Evolutionary conservation across 2,113 vertebrate genomes (phyloP), one percentile per base, ranked within the genome.

Genomic region (Pedetes capensis): DNA sequence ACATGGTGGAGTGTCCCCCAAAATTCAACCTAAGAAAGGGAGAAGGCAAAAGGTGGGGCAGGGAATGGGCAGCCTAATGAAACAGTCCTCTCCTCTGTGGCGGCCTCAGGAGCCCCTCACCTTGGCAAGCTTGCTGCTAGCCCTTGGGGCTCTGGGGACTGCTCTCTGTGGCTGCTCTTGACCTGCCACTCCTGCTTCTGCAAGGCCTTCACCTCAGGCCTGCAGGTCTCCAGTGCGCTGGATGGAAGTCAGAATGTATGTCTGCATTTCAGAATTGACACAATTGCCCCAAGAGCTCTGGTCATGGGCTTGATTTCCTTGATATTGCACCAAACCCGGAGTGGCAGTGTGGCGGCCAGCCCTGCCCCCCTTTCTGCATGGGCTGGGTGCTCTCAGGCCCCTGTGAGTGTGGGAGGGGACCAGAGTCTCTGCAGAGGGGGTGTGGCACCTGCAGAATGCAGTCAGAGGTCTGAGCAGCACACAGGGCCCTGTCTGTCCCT

Each of bases 261-360:
- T 66, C 64, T 64, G 74, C 69, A 49, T 55, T 57, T 44, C 42
- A 27, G 53, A 76, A 81, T 1, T 5, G 53, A 69, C 23, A 1
- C 17, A 37, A 22, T 14, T 29, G 32, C 20, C 39, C 1, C 0
- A 16, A 61, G 42, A 51, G 20, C 5, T 6, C 4, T 25, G 29
- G 57, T 55, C 8, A 0, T 13, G 1, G 59, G 27, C 9, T 0
- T 12, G 5, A n/a, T 29, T 14, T 39, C 49, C 29, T 4, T 6
- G 7, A 5, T 7, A 4, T 1, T 8, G 7, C 2, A 0, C 37
- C 34, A 32, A 3, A n/a, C 16, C 27, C 11, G 8, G 13, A 1
- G 55, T n/a, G 13, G 49, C 39, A 0, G 42, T 37, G 16, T 25
- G 13, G 29, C 51, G 47, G 47, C n/a, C 8, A 13, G 87, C 14